phyloP scores from a whole-genome alignment of 2,797 vertebrate genomes.

The Xenentodon cancila region DNA sequence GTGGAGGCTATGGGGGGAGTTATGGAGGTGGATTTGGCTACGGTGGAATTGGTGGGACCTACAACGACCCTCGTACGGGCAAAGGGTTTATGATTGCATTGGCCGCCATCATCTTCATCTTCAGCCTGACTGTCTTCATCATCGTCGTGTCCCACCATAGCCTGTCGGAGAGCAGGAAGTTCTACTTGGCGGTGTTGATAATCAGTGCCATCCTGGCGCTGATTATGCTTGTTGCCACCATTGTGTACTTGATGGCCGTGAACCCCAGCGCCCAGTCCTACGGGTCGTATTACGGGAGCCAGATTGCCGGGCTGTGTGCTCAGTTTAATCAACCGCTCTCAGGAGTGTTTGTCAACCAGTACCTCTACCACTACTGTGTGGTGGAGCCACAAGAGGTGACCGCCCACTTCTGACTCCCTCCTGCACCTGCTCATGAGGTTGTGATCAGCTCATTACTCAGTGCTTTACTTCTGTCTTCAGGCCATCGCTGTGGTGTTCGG shows the following conservation, averaged over 20 bases:
- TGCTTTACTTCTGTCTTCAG: slow-evolving; percentile 58
- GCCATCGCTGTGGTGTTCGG: slow-evolving; percentile 90
- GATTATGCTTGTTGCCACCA: slow-evolving; percentile 87
- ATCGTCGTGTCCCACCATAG: slow-evolving; percentile 83
- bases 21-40: slow-evolving; percentile 76
- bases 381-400: slow-evolving; percentile 93
- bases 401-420: rapidly evolving
- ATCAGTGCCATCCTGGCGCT: slow-evolving; percentile 81
- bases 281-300: slow-evolving; percentile 80
- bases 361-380: slow-evolving; percentile 94
- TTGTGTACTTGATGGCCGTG: slow-evolving; percentile 89
- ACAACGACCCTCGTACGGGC: slow-evolving; percentile 86
- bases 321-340: slow-evolving; percentile 78
- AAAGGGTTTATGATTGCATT: slow-evolving; percentile 91
- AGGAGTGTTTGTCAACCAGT: slow-evolving; percentile 84
- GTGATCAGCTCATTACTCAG: neutral
- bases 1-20: slow-evolving; percentile 52
- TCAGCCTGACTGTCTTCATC: slow-evolving; percentile 83
- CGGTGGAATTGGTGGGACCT: slow-evolving; percentile 80
- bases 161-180: slow-evolving; percentile 81
- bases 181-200: slow-evolving; percentile 86
- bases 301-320: slow-evolving; percentile 84
- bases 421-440: neutral
- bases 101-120: slow-evolving; percentile 85
- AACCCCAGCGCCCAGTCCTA: slow-evolving; percentile 88